These are phyloP conservation scores for Batillaria attramentaria DNA, from an alignment of 1,140 invertebrate species.

Conservation along the genomic window DNA sequence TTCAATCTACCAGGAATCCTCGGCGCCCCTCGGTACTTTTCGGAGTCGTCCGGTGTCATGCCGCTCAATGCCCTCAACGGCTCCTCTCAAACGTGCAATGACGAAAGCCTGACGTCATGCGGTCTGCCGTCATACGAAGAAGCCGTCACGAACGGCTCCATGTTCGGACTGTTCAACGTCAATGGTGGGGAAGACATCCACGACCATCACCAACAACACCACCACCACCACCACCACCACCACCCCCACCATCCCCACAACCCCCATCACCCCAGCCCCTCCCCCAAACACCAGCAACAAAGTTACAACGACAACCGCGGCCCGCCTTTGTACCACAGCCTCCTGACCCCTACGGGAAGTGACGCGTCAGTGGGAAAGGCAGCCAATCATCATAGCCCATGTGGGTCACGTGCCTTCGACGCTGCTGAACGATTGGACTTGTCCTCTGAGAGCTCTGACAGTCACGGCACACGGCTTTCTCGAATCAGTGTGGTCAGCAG, in stretches of 20 bases:
- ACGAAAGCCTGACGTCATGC: not conserved
- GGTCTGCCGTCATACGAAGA: slow-evolving; percentile 10
- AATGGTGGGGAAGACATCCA: not conserved
- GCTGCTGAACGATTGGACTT: not conserved
- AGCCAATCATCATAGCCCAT: not conserved
- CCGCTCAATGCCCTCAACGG: slow-evolving; percentile 25
- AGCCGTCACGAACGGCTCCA: not conserved
- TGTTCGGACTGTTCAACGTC: slow-evolving; percentile 17
- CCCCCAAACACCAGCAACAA: not conserved
- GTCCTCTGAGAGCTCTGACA: not conserved
- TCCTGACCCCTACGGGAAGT: not conserved
- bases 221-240: not conserved
- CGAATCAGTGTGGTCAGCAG: too few species aligned
- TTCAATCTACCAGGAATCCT: slow-evolving; percentile 16
- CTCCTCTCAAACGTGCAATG: not conserved
- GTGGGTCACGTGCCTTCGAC: not conserved
- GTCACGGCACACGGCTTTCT: too few species aligned
- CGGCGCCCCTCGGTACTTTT: not conserved
- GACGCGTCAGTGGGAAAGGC: not conserved
- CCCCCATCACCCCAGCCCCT: not conserved
- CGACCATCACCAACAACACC: not conserved
- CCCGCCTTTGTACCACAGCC: not conserved
- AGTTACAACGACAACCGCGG: not conserved
- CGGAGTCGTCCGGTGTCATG: slow-evolving; percentile 12
- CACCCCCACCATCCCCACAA: not conserved